phyloP scores from a whole-genome alignment of 2,888 invertebrate genomes.

The Erebia palarica region DNA sequence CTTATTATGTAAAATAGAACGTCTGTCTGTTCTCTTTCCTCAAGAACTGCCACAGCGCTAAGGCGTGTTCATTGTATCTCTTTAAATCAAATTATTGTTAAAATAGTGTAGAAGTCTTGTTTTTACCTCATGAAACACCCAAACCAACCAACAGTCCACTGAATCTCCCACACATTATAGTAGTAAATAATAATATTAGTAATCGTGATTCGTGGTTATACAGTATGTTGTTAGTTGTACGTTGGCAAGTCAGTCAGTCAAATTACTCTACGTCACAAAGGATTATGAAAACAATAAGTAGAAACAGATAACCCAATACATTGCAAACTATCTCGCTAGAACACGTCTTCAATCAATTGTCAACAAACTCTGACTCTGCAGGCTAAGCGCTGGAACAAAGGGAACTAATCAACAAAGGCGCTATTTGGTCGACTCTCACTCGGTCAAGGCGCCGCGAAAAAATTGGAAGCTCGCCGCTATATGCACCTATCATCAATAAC shows the following conservation, averaged over 20 bases:
- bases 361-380: slow-evolving; percentile 19
- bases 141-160: too few species aligned
- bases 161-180: too few species aligned
- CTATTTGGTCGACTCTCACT: slow-evolving; percentile 20
- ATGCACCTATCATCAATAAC: slow-evolving; percentile 19
- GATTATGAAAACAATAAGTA: not conserved
- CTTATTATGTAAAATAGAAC: too few species aligned
- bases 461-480: slow-evolving; percentile 20
- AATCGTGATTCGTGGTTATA: too few species aligned
- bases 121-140: too few species aligned
- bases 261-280: not conserved
- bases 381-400: slow-evolving; percentile 26
- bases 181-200: too few species aligned
- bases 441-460: slow-evolving; percentile 20
- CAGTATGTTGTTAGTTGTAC: too few species aligned
- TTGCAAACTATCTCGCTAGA: slow-evolving; percentile 7
- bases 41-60: too few species aligned
- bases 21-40: too few species aligned
- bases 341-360: slow-evolving; percentile 26
- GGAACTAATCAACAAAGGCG: slow-evolving; percentile 25
- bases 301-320: not conserved
- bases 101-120: too few species aligned
- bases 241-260: too few species aligned
- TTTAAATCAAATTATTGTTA: too few species aligned
- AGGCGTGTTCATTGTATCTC: rapidly evolving